Evolutionary conservation across 2,113 vertebrate genomes (phyloP).

Genomic region (Rattus rattus): DNA sequence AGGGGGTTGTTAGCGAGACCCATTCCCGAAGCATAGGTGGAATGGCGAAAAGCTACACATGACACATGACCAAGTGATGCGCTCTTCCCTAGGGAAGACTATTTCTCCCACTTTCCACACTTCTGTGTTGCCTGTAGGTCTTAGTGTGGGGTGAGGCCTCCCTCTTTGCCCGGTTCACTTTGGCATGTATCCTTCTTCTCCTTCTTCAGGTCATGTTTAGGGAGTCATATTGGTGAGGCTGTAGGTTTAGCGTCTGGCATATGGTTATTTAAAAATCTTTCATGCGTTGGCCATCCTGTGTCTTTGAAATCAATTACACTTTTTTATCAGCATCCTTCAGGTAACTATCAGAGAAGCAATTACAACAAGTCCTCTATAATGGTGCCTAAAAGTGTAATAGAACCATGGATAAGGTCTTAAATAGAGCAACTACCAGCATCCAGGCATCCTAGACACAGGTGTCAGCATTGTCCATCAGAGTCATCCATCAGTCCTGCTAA

Average conservation of each 20-base stretch:
- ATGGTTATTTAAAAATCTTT: constrained; percentile 35
- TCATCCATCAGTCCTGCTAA: constrained; percentile 8
- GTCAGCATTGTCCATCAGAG: background rate
- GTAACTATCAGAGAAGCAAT: constrained; percentile 14
- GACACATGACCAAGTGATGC: background rate
- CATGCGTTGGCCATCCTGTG: constrained; percentile 10
- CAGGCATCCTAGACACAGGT: background rate
- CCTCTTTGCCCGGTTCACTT: too few species aligned
- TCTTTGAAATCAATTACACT: constrained; percentile 42
- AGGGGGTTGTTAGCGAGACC: too few species aligned
- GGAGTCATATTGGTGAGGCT: background rate
- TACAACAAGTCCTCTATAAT: background rate
- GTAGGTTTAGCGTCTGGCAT: background rate
- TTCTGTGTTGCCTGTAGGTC: background rate
- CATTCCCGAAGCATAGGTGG: too few species aligned
- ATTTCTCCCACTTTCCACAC: background rate
- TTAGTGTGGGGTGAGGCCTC: background rate
- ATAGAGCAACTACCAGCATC: background rate
- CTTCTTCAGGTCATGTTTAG: background rate
- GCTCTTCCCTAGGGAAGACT: background rate
- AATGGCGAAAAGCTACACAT: too few species aligned
- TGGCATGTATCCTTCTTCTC: background rate
- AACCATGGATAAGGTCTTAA: background rate
- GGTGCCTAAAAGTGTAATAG: background rate
- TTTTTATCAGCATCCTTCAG: constrained; percentile 45